Base-by-base conservation (phyloP, 2,113 vertebrate genomes). In the Microcebus ravelobensis region DNA sequence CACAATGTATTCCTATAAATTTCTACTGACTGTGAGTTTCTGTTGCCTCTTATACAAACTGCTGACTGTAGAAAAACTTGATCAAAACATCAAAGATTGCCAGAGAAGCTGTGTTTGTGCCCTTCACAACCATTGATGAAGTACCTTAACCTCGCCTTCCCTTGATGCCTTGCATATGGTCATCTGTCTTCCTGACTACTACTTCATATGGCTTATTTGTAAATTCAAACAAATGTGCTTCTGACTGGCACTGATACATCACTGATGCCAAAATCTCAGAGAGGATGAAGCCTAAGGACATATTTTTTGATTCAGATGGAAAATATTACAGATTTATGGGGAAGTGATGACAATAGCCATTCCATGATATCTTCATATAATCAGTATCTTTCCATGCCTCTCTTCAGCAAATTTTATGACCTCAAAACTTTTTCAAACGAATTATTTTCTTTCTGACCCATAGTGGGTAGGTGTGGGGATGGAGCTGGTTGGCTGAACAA, bases 381-480 rank as follows among this genome's bases (percentile, higher is more conserved):
- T 94, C 57, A 94, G 50, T 6, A 65, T 87, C 95, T 92, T 98
- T 71, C n/a, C 70, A 39, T 50, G 92, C 73, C 29, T 96, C 73
- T 68, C 57, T 86, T 90, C 81, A 95, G 74, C 86, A 95, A 95
- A 90, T 93, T 82, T 91, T 97, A 85, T 65, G 90, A 89, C n/a
- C 92, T 98, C 34, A 77, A 94, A 98, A 98, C 73, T 79, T 96
- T 97, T 77, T 98, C 84, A 96, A 59, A 94, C 84, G 63, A 97
- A 98, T 96, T 92, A 92, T 95, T 94, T 76, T 95, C 70, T 94
- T 3, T 1, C 36, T 97, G 91, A 97, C 85, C 52, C 81, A 86
- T 73, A 76, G 96, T 97, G 89, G 42, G 63, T 70, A 95, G 84
- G n/a, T 96, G 12, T 65, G 23, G 42, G 45, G 70, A 65, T 85